These are phyloP conservation scores for Takifugu flavidus DNA, from an alignment of 2,113 vertebrate species.

Conservation along the genomic window DNA sequence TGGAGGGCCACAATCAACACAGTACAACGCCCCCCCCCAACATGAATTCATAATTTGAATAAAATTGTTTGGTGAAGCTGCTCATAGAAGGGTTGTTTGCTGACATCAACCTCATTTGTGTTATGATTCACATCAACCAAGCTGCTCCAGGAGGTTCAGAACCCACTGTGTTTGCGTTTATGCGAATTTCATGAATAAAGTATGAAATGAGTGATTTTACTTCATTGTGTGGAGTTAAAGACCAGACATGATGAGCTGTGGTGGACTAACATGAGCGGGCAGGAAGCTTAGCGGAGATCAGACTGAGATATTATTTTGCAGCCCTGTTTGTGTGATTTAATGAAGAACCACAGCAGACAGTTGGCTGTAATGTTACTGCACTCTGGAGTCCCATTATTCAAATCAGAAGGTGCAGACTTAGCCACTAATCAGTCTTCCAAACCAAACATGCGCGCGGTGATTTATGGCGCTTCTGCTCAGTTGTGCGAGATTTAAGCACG, in stretches of 20 bases:
- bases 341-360: neutral
- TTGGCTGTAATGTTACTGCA: neutral
- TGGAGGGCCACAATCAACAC: too few species aligned
- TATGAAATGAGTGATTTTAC: neutral
- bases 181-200: neutral
- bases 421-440: neutral
- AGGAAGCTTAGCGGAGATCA: neutral
- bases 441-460: neutral
- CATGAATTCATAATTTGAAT: too few species aligned
- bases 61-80: too few species aligned
- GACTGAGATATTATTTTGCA: neutral
- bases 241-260: neutral
- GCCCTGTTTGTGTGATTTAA: neutral
- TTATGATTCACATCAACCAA: too few species aligned
- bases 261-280: neutral
- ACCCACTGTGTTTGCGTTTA: neutral
- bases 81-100: too few species aligned
- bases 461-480: neutral
- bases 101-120: too few species aligned
- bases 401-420: neutral
- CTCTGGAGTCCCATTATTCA: neutral
- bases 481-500: neutral
- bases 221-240: neutral
- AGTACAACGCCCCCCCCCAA: too few species aligned
- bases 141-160: neutral